phyloP scores from a whole-genome alignment of 2,797 vertebrate species.

The Poeciliopsis presidionis region DNA sequence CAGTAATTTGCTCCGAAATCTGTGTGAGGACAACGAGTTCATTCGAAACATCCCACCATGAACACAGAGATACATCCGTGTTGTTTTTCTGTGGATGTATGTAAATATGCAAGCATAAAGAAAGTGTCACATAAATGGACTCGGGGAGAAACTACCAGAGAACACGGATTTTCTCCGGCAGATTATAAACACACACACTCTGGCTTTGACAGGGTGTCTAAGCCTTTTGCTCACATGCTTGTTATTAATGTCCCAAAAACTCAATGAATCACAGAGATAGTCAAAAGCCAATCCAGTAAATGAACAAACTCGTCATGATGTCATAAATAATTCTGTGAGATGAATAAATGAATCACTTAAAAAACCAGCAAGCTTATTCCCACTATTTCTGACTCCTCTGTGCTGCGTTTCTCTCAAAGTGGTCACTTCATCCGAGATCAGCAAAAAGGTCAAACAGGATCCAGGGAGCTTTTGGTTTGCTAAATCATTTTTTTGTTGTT shows the following conservation, averaged over 20 bases:
- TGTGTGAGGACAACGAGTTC: neutral
- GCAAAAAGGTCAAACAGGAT: constrained; percentile 63
- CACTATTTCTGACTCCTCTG: constrained; percentile 9
- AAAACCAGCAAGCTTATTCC: constrained; percentile 20
- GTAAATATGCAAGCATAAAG: neutral
- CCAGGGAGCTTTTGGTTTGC: constrained; percentile 49
- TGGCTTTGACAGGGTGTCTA: neutral
- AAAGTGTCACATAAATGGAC: neutral
- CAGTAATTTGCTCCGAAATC: neutral
- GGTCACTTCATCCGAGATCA: constrained; percentile 57
- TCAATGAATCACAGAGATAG: constrained; percentile 39
- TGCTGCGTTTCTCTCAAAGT: constrained; percentile 14
- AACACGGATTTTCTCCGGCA: neutral
- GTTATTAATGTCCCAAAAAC: constrained; percentile 7
- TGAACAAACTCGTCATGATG: constrained; percentile 53
- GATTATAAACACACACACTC: neutral
- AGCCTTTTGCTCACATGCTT: neutral
- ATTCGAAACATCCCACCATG: neutral
- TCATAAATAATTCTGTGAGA: constrained; percentile 26
- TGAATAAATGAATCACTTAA: constrained; percentile 29
- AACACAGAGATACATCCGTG: neutral
- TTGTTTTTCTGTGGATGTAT: neutral
- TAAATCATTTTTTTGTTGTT: constrained; percentile 41
- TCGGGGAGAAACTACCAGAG: neutral
- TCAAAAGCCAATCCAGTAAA: constrained; percentile 58